phyloP scores from a whole-genome alignment of 2,797 vertebrate genomes.

The Sebastes melanostomus region DNA sequence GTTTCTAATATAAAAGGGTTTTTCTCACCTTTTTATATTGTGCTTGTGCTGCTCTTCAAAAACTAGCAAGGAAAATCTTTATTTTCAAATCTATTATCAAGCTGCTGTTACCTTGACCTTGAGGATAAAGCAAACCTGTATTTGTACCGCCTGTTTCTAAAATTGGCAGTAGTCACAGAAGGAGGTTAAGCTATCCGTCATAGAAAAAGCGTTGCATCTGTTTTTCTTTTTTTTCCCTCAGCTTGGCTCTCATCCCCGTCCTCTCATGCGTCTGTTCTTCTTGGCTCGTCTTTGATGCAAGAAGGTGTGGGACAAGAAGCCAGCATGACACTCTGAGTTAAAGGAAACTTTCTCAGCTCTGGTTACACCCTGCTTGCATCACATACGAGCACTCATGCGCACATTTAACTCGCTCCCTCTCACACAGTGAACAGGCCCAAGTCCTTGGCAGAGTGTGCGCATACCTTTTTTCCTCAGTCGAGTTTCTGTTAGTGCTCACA shows the following conservation, averaged over 20 bases:
- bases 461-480: background rate
- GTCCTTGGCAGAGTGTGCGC: background rate
- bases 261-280: constrained; percentile 13
- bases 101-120: constrained; percentile 18
- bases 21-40: background rate
- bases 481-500: background rate
- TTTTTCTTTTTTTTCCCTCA: background rate
- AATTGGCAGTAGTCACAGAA: constrained; percentile 19
- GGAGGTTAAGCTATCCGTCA: constrained; percentile 19
- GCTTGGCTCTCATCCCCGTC: constrained; percentile 5
- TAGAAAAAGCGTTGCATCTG: background rate
- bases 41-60: background rate
- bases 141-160: constrained; percentile 12
- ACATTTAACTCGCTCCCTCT: constrained; percentile 3
- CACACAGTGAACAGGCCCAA: background rate
- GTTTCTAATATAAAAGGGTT: background rate
- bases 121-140: constrained; percentile 11
- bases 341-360: constrained; percentile 34
- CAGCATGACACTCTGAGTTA: constrained; percentile 26
- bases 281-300: constrained; percentile 44
- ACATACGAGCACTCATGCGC: background rate
- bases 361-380: constrained; percentile 59
- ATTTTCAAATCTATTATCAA: constrained; percentile 6
- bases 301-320: constrained; percentile 38
- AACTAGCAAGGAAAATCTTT: background rate